Evolutionary conservation across 2,888 invertebrate genomes (phyloP).

Genomic region (Pedicia rivosa): DNA sequence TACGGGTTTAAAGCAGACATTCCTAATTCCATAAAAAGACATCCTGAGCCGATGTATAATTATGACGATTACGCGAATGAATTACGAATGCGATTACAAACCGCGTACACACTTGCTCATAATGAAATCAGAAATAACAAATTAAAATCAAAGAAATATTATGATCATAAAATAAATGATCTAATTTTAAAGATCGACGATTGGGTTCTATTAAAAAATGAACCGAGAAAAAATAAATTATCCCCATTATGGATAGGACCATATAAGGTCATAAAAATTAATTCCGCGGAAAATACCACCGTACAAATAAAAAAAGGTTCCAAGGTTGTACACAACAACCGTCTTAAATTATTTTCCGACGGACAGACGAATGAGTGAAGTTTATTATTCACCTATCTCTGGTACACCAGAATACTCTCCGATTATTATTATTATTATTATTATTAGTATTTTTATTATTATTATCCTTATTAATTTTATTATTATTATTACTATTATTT

Average conservation of each 20-base stretch:
- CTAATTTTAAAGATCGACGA: neutral
- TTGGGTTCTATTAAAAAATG: neutral
- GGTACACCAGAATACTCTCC: no score
- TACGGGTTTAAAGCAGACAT: neutral
- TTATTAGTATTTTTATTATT: no score
- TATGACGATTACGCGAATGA: neutral
- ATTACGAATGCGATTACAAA: neutral
- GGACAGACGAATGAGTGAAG: no score
- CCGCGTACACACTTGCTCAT: neutral
- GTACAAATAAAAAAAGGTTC: no score
- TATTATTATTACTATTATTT: no score
- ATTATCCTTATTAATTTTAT: no score
- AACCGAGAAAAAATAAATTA: neutral
- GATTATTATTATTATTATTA: no score
- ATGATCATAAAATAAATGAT: neutral
- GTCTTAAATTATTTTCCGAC: no score
- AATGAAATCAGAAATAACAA: neutral
- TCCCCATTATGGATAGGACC: neutral
- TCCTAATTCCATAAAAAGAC: neutral
- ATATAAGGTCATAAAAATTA: no score
- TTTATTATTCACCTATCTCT: no score
- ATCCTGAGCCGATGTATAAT: neutral
- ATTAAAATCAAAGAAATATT: neutral
- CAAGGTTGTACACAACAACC: no score
- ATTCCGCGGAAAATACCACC: no score